These are phyloP conservation scores for Temnopleurus reevesii DNA, from an alignment of 53 echinoderm and acorn worm genomes.

Conservation along the genomic window DNA sequence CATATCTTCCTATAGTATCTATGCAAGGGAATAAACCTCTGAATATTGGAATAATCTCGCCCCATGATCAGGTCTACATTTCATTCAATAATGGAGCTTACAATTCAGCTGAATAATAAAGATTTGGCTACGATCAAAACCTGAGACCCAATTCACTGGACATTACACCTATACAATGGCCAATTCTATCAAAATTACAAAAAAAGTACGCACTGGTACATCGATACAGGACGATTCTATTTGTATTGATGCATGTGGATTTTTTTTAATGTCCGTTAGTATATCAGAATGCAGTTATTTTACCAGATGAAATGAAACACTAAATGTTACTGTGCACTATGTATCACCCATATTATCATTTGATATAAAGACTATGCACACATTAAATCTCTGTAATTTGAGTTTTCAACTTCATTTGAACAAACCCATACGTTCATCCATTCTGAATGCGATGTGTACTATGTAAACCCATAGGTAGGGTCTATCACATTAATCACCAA, in stretches of 20 bases:
- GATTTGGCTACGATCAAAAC: not conserved
- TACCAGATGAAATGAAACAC: not conserved
- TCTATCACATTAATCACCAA: conserved; percentile 26
- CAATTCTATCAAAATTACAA: conserved; percentile 20
- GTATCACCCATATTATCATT: not conserved
- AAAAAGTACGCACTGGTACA: not conserved
- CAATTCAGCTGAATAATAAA: not conserved
- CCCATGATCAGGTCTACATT: not conserved
- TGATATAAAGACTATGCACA: conserved; percentile 18
- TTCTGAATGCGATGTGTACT: conserved; percentile 7
- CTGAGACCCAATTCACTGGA: not conserved
- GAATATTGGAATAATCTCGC: not conserved
- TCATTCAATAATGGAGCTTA: not conserved
- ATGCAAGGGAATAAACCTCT: not conserved
- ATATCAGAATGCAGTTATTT: not conserved
- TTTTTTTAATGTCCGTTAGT: not conserved
- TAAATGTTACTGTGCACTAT: not conserved
- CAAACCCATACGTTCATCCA: not conserved
- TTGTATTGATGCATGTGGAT: not conserved
- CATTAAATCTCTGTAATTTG: conserved; percentile 18
- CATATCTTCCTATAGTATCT: conserved; percentile 6
- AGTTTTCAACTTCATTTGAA: conserved; percentile 14
- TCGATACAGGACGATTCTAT: not conserved
- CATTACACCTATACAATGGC: not conserved
- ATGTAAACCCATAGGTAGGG: conserved; percentile 22